Percentiles rank a stretch among this genome's conserved stretches.
phyloP scores from a whole-genome alignment of 2,797 vertebrate genomes.

The Hippocampus kuda region DNA sequence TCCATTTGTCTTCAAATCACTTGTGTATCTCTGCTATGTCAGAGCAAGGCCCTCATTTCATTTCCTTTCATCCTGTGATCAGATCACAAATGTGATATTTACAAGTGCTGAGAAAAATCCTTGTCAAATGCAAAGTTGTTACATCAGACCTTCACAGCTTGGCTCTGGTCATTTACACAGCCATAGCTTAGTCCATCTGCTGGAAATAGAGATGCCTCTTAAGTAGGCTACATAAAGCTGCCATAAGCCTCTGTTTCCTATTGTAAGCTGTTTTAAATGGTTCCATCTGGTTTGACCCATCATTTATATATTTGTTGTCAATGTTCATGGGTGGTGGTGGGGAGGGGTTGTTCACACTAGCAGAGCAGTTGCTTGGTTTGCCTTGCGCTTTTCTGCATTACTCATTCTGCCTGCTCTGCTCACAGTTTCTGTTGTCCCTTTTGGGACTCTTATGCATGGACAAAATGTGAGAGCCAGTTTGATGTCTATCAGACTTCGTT shows the following conservation, averaged over 20 bases:
- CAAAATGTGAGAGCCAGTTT: constrained; percentile 6
- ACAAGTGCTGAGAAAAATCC: constrained; percentile 22
- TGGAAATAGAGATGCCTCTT: constrained; percentile 49
- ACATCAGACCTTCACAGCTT: constrained; percentile 39
- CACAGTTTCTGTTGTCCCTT: constrained; percentile 13
- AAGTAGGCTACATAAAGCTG: constrained; percentile 58
- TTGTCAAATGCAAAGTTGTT: constrained; percentile 31
- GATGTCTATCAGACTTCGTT: not conserved
- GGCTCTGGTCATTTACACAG: constrained; percentile 43
- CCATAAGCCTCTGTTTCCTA: constrained; percentile 62
- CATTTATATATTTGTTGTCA: constrained; percentile 53
- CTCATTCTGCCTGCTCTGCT: constrained; percentile 22
- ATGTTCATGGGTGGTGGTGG: constrained; percentile 24
- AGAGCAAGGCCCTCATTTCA: constrained; percentile 8
- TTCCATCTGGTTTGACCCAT: constrained; percentile 62
- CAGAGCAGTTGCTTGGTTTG: constrained; percentile 22
- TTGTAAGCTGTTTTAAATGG: constrained; percentile 65
- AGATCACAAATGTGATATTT: constrained; percentile 21
- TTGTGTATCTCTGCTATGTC: not conserved
- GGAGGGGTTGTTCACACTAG: constrained; percentile 7
- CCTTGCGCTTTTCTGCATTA: constrained; percentile 30
- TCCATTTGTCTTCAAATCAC: not conserved
- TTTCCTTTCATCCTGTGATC: constrained; percentile 4
- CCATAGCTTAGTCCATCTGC: constrained; percentile 51
- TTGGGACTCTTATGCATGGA: not conserved